Conservation (phyloP, 2,113 vertebrate genomes). For the Martes martes region DNA sequence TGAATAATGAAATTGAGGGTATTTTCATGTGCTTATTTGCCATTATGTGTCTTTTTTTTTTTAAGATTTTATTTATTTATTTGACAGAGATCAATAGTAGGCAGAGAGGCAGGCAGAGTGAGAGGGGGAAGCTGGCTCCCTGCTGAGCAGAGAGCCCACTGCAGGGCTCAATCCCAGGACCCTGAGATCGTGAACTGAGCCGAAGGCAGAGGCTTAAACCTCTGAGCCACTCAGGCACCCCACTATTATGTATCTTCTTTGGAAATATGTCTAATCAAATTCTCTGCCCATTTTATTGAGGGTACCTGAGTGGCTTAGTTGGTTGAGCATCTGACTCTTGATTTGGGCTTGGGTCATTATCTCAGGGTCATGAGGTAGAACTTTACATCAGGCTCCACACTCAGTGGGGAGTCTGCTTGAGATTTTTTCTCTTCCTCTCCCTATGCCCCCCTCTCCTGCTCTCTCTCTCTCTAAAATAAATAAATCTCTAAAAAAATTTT, state of each 20-base stretch:
- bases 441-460: neutral
- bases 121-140: too few species aligned
- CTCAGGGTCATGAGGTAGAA: neutral
- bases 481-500: neutral
- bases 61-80: too few species aligned
- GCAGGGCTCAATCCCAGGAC: too few species aligned
- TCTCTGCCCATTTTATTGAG: neutral
- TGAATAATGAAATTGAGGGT: neutral
- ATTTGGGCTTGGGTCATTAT: neutral
- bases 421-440: neutral
- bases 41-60: neutral
- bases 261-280: neutral
- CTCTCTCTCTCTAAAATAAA: neutral
- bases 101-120: too few species aligned
- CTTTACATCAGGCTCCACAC: neutral
- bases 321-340: neutral
- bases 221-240: too few species aligned
- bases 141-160: too few species aligned
- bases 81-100: too few species aligned
- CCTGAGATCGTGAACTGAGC: too few species aligned
- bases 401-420: neutral
- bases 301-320: neutral
- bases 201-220: too few species aligned
- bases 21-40: neutral
- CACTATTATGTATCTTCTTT: neutral